A percentile compares a stretch with the other conserved stretches of the same genome.
Evolutionary conservation across 64 coral and sea anemone genomes (phyloP).

Genomic region (Orbicella faveolata): DNA sequence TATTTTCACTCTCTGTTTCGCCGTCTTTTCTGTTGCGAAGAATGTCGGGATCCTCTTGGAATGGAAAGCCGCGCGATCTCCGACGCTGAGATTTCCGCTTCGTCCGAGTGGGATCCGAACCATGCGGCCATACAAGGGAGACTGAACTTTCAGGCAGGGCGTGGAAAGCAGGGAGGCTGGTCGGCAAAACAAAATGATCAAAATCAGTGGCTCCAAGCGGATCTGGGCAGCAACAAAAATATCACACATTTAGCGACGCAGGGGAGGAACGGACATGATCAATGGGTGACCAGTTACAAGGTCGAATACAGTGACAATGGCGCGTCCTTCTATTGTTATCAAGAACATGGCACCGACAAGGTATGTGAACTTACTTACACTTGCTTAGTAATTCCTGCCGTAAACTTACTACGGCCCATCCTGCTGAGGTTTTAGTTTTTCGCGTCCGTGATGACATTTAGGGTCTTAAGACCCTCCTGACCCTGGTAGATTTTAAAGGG

Average conservation of each 20-base stretch:
- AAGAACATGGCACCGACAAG: neutral
- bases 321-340: neutral
- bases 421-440: no score
- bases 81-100: slow-evolving; percentile 1
- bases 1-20: no score
- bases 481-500: no score
- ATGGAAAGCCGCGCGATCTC: slow-evolving; percentile 36
- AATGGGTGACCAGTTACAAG: slow-evolving; percentile 32
- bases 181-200: neutral
- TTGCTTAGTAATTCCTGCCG: no score
- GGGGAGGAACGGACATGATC: neutral
- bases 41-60: slow-evolving; percentile 2
- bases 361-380: neutral
- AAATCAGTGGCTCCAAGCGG: slow-evolving; percentile 30
- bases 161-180: neutral
- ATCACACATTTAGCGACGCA: slow-evolving; percentile 13
- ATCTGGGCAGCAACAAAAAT: neutral
- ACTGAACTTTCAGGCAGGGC: neutral
- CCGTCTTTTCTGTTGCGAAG: neutral
- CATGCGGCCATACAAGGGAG: slow-evolving; percentile 12
- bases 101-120: neutral
- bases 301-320: neutral
- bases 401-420: no score
- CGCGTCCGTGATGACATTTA: no score
- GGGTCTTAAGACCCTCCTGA: no score